Percentiles rank a stretch among this genome's conserved stretches.
Evolutionary conservation across 2,797 vertebrate genomes (phyloP).

Genomic region (Acanthiza pusilla): DNA sequence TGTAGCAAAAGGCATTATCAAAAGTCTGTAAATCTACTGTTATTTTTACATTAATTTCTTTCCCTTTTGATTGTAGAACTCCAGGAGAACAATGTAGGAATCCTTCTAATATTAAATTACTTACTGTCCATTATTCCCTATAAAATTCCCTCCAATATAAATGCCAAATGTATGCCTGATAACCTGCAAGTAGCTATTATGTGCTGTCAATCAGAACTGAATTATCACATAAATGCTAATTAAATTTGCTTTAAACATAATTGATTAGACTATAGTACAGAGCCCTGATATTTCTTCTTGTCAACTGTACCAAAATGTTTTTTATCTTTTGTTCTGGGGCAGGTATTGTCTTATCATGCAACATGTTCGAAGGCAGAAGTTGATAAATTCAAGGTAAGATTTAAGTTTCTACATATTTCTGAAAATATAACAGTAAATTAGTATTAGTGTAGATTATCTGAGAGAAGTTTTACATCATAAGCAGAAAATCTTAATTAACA

Average conservation of each 20-base stretch:
- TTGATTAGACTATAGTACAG: background rate
- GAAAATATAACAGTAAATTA: background rate
- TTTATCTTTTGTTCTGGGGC: slow-evolving; percentile 57
- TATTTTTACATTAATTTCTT: background rate
- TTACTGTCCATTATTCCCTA: background rate
- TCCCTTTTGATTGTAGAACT: background rate
- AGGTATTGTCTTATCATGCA: slow-evolving; percentile 98
- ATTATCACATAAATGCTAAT: background rate
- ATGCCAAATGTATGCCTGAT: background rate
- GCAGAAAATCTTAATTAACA: background rate
- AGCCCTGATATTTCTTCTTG: background rate
- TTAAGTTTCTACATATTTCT: background rate
- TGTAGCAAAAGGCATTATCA: background rate
- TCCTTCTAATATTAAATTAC: background rate
- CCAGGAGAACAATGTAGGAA: background rate
- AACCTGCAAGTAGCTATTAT: background rate
- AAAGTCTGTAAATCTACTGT: background rate
- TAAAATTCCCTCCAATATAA: background rate
- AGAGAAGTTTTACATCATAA: background rate
- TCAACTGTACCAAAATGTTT: background rate
- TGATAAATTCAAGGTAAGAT: slow-evolving; percentile 97
- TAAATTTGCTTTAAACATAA: slow-evolving; percentile 23
- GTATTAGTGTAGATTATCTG: background rate
- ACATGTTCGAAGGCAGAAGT: slow-evolving; percentile 98
- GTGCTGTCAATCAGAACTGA: slow-evolving; percentile 2